Evolutionary conservation across 2,113 vertebrate genomes (phyloP), one percentile per base, ranked within the genome.

Genomic region (Epinephelus moara): DNA sequence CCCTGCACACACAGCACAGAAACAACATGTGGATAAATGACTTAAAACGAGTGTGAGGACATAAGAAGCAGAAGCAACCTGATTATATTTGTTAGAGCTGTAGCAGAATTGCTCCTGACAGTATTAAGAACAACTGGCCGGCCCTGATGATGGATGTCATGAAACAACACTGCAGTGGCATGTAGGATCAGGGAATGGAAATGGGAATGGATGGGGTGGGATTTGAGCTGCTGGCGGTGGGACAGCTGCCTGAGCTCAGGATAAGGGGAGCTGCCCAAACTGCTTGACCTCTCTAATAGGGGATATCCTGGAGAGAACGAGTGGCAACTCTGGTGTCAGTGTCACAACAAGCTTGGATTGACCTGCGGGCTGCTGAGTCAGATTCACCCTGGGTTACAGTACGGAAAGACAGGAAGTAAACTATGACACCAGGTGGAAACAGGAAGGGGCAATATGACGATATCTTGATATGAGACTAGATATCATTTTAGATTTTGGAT

Each of bases 181-280:
- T 79, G 86, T 42, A 37, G 90, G 89, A 77, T 89, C 85, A 82
- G 75, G 80, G 84, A 84, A 90, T 90, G 78, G 89, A 89, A 75
- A 89, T 85, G 86, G 87, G 66, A 92, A 85, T 78, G 72, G 80
- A 93, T 81, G 72, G 86, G 80, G 70, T 77, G 74, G 91, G 92
- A 93, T 93, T 90, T 93, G 83, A 91, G 90, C 86, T 82, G 75
- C 71, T 88, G 85, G 82, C 82, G 83, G 70, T 56, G 56, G 82
- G 91, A 93, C 94, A 95, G 94, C 94, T 95, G 93, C 92, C 87
- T 89, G 89, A 89, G 85, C 91, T 92, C 85, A 90, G 92, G 88
- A 91, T 89, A 84, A 90, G 89, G 88, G 90, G 83, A 84, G 91
- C 78, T 91, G 88, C 86, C 84, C 82, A 78, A 81, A 92, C 85